Percentiles rank a stretch among this genome's conserved stretches.
phyloP scores from a whole-genome alignment of 2,113 vertebrate species.

The Silurus glanis region DNA sequence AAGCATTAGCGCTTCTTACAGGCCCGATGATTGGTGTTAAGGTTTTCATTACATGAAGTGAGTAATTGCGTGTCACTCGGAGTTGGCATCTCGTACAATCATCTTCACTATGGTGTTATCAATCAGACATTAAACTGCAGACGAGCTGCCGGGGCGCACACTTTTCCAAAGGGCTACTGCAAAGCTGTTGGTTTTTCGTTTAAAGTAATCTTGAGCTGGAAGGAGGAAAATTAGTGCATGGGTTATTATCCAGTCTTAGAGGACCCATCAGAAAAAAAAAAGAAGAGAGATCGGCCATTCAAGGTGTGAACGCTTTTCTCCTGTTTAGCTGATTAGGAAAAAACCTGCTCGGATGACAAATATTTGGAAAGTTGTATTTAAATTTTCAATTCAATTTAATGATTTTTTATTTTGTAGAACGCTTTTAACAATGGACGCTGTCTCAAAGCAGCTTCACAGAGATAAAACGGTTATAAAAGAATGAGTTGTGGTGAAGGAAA shows the following conservation, averaged over 20 bases:
- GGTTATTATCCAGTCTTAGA: too few relatives aligned
- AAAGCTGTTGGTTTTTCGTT: conserved; percentile 71
- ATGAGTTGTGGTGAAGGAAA: too few relatives aligned
- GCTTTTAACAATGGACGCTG: too few relatives aligned
- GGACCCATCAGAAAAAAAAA: too few relatives aligned
- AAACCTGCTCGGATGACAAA: too few relatives aligned
- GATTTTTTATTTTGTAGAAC: too few relatives aligned
- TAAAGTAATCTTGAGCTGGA: conserved; percentile 3
- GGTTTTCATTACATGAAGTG: conserved; percentile 80
- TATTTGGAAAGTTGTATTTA: not conserved
- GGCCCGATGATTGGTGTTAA: conserved; percentile 77
- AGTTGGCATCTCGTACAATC: conserved; percentile 77
- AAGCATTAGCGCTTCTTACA: conserved; percentile 72
- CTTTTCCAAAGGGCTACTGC: conserved; percentile 66
- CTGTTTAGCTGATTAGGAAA: not conserved
- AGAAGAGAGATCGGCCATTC: not conserved
- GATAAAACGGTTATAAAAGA: too few relatives aligned
- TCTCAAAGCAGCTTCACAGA: too few relatives aligned
- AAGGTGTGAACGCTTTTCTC: not conserved
- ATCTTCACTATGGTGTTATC: conserved; percentile 75
- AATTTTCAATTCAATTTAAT: too few relatives aligned
- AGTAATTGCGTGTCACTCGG: conserved; percentile 79
- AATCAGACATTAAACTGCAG: conserved; percentile 78
- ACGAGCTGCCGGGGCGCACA: conserved; percentile 66
- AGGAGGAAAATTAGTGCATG: not conserved